A percentile compares a stretch with the other conserved stretches of the same genome.
Conservation (phyloP, 2,113 vertebrate species). For the Balaenoptera acutorostrata region DNA sequence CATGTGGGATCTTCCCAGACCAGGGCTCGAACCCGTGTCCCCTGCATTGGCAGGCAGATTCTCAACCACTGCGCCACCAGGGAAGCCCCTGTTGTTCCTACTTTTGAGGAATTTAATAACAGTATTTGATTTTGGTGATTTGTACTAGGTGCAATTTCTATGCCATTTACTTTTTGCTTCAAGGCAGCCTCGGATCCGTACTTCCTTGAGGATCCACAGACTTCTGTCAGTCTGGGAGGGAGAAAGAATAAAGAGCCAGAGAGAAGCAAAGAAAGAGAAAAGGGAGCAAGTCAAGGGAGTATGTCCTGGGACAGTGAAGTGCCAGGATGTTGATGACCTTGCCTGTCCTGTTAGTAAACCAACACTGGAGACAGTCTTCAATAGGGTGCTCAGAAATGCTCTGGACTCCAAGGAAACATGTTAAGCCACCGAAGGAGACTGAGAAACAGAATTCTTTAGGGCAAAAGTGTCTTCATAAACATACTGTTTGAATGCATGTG, state of each 20-base stretch:
- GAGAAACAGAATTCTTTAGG: neutral
- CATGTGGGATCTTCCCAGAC: no score
- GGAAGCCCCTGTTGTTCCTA: neutral
- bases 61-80: no score
- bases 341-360: neutral
- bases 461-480: neutral
- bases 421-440: neutral
- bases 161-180: neutral
- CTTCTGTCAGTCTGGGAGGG: neutral
- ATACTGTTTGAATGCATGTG: neutral
- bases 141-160: neutral
- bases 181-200: neutral
- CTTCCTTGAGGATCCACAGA: neutral
- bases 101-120: neutral
- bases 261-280: neutral
- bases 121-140: neutral
- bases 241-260: neutral
- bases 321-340: neutral
- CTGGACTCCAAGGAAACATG: neutral
- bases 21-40: no score
- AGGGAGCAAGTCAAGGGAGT: neutral
- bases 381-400: neutral
- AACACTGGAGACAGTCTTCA: neutral
- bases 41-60: no score
- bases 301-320: neutral